These are phyloP conservation scores for Erethizon dorsatum DNA, from an alignment of 2,797 vertebrate genomes.

Conservation along the genomic window DNA sequence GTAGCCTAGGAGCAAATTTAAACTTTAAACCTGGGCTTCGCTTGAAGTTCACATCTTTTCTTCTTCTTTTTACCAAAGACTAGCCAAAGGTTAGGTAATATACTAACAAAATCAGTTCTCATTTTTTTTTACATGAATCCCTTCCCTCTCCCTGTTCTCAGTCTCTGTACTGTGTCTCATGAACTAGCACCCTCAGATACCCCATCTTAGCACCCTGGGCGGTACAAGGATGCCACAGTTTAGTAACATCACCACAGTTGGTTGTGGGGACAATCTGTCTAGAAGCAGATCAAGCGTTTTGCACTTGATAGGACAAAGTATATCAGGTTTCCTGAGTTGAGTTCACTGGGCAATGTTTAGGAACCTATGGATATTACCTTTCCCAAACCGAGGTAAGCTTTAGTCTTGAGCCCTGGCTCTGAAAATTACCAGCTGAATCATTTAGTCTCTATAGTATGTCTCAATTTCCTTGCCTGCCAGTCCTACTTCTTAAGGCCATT, in stretches of 20 bases:
- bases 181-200: background rate
- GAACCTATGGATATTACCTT: background rate
- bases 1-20: background rate
- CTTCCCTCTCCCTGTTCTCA: background rate
- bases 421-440: background rate
- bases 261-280: background rate
- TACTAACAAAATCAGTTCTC: background rate
- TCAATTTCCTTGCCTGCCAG: background rate
- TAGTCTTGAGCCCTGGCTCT: background rate
- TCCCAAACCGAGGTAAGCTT: background rate
- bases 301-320: background rate
- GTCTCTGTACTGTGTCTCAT: slow-evolving; percentile 6
- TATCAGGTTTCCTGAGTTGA: background rate
- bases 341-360: background rate
- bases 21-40: background rate
- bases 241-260: background rate
- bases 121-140: background rate
- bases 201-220: background rate
- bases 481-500: slow-evolving; percentile 5
- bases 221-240: background rate
- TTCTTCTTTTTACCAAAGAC: background rate
- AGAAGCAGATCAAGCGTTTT: slow-evolving; percentile 32
- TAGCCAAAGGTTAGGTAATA: background rate
- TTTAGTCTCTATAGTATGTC: background rate
- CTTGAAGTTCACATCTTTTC: slow-evolving; percentile 9